Evolutionary conservation across 2,797 vertebrate genomes (phyloP), one percentile per base, ranked within the genome.

Genomic region (Arnoldichthys spilopterus): DNA sequence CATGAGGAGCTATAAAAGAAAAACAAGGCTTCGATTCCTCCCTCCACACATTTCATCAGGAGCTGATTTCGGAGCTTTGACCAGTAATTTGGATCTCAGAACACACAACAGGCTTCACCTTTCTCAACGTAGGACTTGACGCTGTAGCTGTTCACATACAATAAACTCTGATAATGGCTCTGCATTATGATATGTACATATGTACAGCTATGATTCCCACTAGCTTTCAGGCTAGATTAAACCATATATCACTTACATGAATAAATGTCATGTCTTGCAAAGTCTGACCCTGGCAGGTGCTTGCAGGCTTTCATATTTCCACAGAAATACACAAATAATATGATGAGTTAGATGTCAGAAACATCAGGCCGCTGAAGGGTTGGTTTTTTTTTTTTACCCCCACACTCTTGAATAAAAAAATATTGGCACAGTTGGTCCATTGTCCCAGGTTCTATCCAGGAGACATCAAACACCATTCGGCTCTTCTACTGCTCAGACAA

Each of bases 101-200:
- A 78, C 58, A 78, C 58, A 61, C 34, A 32, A 34, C 47, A 49
- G 63, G 58, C 53, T 69, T 77, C 54, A 45, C 62, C 74, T 68
- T 78, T 74, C 66, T 51, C 47, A 75, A 62, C 24, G 24, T 54
- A 22, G 70, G 56, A 47, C 63, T 74, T 71, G 80, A 81, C 84
- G 82, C 83, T 47, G 71, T 74, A 74, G 84, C 81, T 79, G 85
- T 90, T 81, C 87, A 87, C 88, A 74, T 83, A 86, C 85, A 86
- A 40, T 67, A 76, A 72, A 85, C 75, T 83, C 87, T 87, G 64
- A 80, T 83, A 86, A 88, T 63, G 54, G 82, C 87, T 88, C 82
- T 79, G 83, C 79, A 86, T 82, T 82, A 87, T 80, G 73, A 54
- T 89, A 91, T 90, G 87, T 90, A 91, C 90, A 91, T 85, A 89